A percentile compares a stretch with the other conserved stretches of the same genome.
These are phyloP conservation scores for Drosophila bifasciata DNA, from an alignment of 1,140 invertebrate species.

Conservation along the genomic window DNA sequence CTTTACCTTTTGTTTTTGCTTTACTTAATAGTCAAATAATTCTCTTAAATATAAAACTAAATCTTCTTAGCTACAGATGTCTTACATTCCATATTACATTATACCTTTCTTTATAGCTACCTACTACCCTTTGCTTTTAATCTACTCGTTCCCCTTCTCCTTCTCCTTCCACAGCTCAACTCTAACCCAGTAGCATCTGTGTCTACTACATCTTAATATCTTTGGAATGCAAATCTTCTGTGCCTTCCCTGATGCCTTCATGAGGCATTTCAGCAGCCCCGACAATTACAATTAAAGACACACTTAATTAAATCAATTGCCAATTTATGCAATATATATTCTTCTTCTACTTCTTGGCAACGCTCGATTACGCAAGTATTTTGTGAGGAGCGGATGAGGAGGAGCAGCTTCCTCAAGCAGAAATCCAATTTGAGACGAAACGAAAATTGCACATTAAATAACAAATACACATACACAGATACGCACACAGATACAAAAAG, in stretches of 20 bases:
- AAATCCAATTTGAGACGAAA: conserved; percentile 36
- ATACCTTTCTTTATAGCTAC: no score
- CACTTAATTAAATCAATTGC: conserved; percentile 75
- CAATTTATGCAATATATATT: conserved; percentile 62
- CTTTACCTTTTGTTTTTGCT: no score
- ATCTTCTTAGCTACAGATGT: no score
- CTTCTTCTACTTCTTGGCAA: conserved; percentile 12
- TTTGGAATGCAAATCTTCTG: conserved; percentile 42
- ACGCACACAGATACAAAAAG: background rate
- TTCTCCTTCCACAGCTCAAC: background rate
- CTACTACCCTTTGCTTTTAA: no score
- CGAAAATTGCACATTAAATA: conserved; percentile 41
- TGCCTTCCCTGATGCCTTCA: background rate
- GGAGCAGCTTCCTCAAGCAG: no score
- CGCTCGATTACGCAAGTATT: conserved; percentile 26
- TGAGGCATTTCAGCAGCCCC: no score
- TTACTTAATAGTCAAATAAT: no score
- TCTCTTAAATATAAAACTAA: no score
- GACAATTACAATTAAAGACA: conserved; percentile 67
- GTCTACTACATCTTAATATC: conserved; percentile 26
- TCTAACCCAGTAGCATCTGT: background rate
- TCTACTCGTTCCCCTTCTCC: no score
- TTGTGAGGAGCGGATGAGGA: background rate
- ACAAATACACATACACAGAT: background rate
- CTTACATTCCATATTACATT: no score